phyloP scores from a whole-genome alignment of 2,888 invertebrate species.

The Carabus problematicus region DNA sequence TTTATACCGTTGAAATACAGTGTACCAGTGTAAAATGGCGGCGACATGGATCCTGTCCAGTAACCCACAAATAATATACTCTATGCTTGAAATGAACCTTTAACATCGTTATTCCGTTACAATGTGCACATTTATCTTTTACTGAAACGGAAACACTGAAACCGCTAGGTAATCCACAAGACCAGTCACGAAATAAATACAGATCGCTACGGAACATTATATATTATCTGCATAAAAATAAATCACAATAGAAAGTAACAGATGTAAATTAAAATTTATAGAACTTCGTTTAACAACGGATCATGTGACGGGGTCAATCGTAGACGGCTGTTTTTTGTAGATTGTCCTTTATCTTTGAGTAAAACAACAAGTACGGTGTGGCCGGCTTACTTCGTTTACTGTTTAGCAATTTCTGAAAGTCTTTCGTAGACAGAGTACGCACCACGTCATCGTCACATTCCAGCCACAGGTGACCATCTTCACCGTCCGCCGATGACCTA shows the following conservation, averaged over 20 bases:
- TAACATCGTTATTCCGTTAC: no score
- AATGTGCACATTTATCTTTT: no score
- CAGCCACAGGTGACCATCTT: slow-evolving; percentile 69
- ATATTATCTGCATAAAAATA: no score
- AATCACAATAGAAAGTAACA: no score
- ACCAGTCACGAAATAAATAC: no score
- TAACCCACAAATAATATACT: no score
- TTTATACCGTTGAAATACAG: no score
- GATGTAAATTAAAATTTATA: no score
- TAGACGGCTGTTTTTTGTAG: background rate
- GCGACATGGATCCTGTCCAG: no score
- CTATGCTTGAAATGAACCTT: no score
- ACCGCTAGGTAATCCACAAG: background rate
- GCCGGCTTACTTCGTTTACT: slow-evolving; percentile 78
- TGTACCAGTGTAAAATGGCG: no score
- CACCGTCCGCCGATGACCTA: slow-evolving; percentile 50
- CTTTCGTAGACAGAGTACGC: slow-evolving; percentile 76
- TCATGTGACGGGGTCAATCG: background rate
- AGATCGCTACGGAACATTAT: no score
- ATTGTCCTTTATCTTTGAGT: slow-evolving; percentile 60
- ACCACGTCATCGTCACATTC: slow-evolving; percentile 91
- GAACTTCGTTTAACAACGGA: background rate
- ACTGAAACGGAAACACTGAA: background rate
- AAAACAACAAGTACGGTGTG: slow-evolving; percentile 87
- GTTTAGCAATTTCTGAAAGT: slow-evolving; percentile 75